phyloP scores from a whole-genome alignment of 2,888 invertebrate species.

The Shargacucullia verbasci region DNA sequence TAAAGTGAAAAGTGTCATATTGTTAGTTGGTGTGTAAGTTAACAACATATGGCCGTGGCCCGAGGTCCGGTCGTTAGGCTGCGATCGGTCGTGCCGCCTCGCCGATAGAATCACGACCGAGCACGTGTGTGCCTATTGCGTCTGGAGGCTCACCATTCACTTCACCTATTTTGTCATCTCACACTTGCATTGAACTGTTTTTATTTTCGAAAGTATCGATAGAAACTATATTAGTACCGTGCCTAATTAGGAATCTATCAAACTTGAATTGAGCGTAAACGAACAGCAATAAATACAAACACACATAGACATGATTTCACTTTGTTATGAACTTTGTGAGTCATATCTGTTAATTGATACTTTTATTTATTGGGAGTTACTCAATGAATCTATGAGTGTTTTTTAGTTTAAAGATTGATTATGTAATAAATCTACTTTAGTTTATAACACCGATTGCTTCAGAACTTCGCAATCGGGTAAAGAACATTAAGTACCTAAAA shows the following conservation, averaged over 20 bases:
- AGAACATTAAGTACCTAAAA: conserved; percentile 11
- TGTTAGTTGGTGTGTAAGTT: conserved; percentile 80
- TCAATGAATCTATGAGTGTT: conserved; percentile 17
- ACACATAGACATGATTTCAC: conserved; percentile 52
- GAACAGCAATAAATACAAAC: conserved; percentile 46
- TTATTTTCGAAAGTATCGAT: conserved; percentile 72
- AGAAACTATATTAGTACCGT: conserved; percentile 69
- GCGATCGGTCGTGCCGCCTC: conserved; percentile 72
- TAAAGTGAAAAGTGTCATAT: conserved; percentile 80
- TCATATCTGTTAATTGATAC: conserved; percentile 46
- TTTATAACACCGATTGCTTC: conserved; percentile 10
- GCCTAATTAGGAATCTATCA: conserved; percentile 66
- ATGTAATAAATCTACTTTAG: background rate
- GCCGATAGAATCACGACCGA: conserved; percentile 81
- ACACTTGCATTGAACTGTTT: conserved; percentile 73
- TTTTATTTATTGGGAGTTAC: conserved; percentile 25
- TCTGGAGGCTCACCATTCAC: conserved; percentile 86
- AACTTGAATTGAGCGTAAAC: conserved; percentile 45
- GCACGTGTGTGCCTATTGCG: conserved; percentile 83
- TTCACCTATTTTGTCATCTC: conserved; percentile 82
- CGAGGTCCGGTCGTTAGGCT: conserved; percentile 74
- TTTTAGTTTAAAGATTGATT: conserved; percentile 1
- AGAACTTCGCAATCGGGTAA: background rate
- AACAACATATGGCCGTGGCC: conserved; percentile 83
- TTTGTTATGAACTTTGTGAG: conserved; percentile 46